Percentiles rank a stretch among this genome's conserved stretches.
These are phyloP conservation scores for Hyposoter didymator DNA, from an alignment of 2,888 invertebrate species.

Conservation along the genomic window DNA sequence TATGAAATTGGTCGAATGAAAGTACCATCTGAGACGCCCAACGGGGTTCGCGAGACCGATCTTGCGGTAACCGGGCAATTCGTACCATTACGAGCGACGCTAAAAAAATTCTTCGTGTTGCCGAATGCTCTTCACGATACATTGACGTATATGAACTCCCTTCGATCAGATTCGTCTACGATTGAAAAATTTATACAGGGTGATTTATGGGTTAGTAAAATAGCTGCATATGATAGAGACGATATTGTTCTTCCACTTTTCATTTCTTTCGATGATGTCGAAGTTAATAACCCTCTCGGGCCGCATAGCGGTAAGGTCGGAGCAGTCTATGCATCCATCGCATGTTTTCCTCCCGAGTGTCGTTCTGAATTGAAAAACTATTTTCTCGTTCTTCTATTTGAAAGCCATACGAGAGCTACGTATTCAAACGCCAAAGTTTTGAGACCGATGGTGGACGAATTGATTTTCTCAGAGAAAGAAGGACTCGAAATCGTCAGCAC, in stretches of 20 bases:
- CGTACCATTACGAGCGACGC: conserved; percentile 24
- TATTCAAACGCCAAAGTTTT: too few species aligned
- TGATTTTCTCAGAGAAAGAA: too few species aligned
- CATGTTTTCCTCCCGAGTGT: too few species aligned
- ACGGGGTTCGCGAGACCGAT: conserved; percentile 18
- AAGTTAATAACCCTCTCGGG: too few species aligned
- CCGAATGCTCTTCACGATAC: conserved; percentile 46
- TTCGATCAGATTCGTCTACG: conserved; percentile 12
- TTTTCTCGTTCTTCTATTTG: too few species aligned
- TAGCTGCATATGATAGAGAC: conserved; percentile 33
- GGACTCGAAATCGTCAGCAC: too few species aligned
- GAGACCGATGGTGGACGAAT: too few species aligned
- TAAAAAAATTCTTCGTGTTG: conserved; percentile 37
- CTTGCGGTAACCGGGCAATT: conserved; percentile 23
- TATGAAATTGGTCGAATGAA: conserved; percentile 43
- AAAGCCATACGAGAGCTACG: too few species aligned
- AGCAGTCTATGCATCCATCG: too few species aligned
- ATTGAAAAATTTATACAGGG: conserved; percentile 51
- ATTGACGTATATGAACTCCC: conserved; percentile 46
- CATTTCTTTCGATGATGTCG: too few species aligned
- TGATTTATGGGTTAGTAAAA: conserved; percentile 35
- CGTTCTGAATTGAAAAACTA: too few species aligned
- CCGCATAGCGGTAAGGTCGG: too few species aligned
- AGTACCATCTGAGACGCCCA: conserved; percentile 28
- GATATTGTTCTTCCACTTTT: conserved; percentile 65